phyloP scores from a whole-genome alignment of 64 coral and sea anemone species.

The Stylophora pistillata region DNA sequence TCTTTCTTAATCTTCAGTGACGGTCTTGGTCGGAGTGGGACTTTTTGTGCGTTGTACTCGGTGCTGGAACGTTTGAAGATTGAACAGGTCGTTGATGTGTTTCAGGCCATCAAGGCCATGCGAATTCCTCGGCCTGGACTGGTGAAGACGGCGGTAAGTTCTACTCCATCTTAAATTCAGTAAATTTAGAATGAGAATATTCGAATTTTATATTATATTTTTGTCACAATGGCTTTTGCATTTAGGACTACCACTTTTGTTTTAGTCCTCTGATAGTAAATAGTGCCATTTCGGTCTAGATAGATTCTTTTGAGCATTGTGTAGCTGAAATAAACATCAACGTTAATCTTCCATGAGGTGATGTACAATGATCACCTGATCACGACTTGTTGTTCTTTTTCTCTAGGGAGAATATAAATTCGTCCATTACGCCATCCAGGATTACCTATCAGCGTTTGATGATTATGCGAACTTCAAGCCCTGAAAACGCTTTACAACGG shows the following conservation, averaged over 20 bases:
- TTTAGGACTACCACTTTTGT: too few species aligned
- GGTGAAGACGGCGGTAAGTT: conserved; percentile 73
- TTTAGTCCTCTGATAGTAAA: too few species aligned
- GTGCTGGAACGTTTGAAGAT: conserved; percentile 86
- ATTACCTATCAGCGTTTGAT: conserved; percentile 89
- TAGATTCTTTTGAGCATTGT: too few species aligned
- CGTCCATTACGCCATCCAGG: conserved; percentile 81
- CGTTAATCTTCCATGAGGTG: too few species aligned
- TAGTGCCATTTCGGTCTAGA: too few species aligned
- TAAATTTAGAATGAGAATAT: too few species aligned
- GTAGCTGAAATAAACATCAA: too few species aligned
- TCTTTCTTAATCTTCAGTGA: conserved; percentile 37
- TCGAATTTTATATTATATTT: too few species aligned
- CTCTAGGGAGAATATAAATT: conserved; percentile 82
- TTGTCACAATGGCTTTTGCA: too few species aligned
- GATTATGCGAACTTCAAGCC: conserved; percentile 95
- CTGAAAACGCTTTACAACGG: background rate
- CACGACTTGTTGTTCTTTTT: background rate
- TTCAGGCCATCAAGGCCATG: conserved; percentile 92
- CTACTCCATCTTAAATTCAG: background rate
- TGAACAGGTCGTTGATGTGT: conserved; percentile 86
- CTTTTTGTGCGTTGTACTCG: conserved; percentile 87
- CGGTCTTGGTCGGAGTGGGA: conserved; percentile 85
- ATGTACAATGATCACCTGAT: too few species aligned
- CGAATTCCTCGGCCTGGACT: conserved; percentile 85